A percentile compares a stretch with the other conserved stretches of the same genome.
phyloP scores from a whole-genome alignment of 2,113 vertebrate genomes.

The Eurypyga helias region DNA sequence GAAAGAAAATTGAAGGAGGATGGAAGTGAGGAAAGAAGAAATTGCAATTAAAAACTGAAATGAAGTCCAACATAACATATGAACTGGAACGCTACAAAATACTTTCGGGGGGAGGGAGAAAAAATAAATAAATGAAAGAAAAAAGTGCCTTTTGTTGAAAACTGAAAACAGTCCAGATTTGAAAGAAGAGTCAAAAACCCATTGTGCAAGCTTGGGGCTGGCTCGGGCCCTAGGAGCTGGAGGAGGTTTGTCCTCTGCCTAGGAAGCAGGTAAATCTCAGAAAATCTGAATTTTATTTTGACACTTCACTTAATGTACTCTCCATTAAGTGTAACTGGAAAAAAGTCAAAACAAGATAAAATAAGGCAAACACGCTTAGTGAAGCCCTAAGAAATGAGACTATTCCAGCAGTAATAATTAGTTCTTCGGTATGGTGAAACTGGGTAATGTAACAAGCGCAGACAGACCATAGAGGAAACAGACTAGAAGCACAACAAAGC shows the following conservation, averaged over 20 bases:
- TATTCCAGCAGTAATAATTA: neutral
- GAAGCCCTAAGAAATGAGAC: neutral
- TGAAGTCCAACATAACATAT: neutral
- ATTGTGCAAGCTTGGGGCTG: neutral
- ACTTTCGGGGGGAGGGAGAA: rapidly evolving
- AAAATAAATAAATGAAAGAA: neutral
- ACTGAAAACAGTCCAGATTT: neutral
- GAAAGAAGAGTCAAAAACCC: neutral
- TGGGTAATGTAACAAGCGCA: neutral
- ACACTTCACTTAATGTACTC: neutral
- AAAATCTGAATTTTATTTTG: neutral
- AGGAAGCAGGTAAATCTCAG: constrained; percentile 19
- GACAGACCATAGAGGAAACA: neutral
- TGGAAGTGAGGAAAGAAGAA: constrained; percentile 45
- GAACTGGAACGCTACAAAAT: neutral
- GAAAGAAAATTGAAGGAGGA: constrained; percentile 46
- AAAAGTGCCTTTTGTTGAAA: neutral
- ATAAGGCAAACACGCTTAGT: neutral
- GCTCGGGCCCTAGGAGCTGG: neutral
- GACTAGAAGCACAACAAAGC: neutral
- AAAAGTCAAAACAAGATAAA: neutral
- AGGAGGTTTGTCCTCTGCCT: neutral
- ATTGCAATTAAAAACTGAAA: constrained; percentile 52
- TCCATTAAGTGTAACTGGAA: neutral
- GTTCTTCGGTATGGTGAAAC: neutral